Percentiles rank a stretch among this genome's conserved stretches.
Evolutionary conservation across 1,140 invertebrate genomes (phyloP).

Genomic region (Tetraneura akinire): DNA sequence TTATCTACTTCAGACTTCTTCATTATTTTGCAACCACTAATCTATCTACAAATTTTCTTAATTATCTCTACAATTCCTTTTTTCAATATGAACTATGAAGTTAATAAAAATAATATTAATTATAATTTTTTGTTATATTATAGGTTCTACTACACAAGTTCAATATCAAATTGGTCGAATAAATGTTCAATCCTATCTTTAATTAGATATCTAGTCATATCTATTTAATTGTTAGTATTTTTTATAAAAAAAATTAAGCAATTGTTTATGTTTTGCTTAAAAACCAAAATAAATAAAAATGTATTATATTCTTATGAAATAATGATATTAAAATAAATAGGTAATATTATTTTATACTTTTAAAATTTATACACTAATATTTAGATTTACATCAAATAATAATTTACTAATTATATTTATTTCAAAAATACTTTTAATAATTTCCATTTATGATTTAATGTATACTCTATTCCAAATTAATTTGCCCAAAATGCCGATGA

Average conservation of each 20-base stretch:
- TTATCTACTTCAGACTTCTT: too few species aligned
- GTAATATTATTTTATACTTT: too few species aligned
- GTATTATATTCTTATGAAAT: too few species aligned
- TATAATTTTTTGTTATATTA: background rate
- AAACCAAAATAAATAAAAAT: background rate
- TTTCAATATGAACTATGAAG: background rate
- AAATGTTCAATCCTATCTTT: slow-evolving; percentile 41
- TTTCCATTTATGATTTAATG: too few species aligned
- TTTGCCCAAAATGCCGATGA: too few species aligned
- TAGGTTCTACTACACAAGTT: slow-evolving; percentile 34
- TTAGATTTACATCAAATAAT: too few species aligned
- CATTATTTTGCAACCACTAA: too few species aligned
- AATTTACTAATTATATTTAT: too few species aligned
- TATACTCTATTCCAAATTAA: too few species aligned
- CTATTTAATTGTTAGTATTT: background rate
- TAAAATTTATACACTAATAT: too few species aligned
- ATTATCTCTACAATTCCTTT: background rate
- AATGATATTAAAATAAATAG: too few species aligned
- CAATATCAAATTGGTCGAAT: slow-evolving; percentile 43
- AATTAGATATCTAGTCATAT: slow-evolving; percentile 11
- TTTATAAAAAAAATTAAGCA: background rate
- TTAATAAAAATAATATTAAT: background rate
- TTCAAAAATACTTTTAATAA: too few species aligned
- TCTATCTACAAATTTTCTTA: background rate
- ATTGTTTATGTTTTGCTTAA: background rate